A percentile compares a stretch with the other conserved stretches of the same genome.
Evolutionary conservation across 2,888 invertebrate genomes (phyloP).

Genomic region (Archips xylosteana): DNA sequence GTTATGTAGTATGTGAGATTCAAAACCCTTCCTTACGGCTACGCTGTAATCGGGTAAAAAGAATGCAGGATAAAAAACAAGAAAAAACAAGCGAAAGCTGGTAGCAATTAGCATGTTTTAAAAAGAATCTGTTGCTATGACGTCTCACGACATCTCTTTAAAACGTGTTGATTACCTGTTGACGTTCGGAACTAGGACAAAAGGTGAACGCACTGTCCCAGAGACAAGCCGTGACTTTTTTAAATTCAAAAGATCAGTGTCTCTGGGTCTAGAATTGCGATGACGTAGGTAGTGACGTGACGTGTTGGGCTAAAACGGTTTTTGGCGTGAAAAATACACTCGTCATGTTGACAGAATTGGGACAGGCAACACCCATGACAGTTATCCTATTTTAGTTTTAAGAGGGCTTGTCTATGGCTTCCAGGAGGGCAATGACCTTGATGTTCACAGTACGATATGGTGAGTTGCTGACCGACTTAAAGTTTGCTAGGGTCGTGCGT

Average conservation of each 20-base stretch:
- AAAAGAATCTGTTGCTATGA: conserved; percentile 26
- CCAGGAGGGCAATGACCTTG: conserved; percentile 11
- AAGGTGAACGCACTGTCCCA: conserved; percentile 53
- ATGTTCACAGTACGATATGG: not conserved
- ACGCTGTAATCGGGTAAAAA: no score
- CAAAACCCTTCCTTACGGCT: no score
- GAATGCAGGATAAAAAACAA: not conserved
- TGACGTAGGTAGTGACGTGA: conserved; percentile 20
- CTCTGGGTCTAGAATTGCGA: conserved; percentile 4
- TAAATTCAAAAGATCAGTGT: conserved; percentile 1
- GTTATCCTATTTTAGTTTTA: conserved; percentile 27
- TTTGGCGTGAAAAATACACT: conserved; percentile 22
- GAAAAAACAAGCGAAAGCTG: not conserved
- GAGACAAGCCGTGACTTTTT: conserved; percentile 38
- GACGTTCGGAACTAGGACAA: conserved; percentile 51
- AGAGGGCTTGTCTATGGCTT: not conserved
- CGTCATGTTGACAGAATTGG: conserved; percentile 20
- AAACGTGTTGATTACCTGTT: conserved; percentile 51
- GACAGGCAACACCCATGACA: conserved; percentile 23
- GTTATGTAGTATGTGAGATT: no score
- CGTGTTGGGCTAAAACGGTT: conserved; percentile 4
- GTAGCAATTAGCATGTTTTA: conserved; percentile 1
- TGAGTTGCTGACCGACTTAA: not conserved
- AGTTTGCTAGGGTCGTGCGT: not conserved
- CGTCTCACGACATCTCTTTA: conserved; percentile 34